Percentiles rank a stretch among this genome's conserved stretches.
Evolutionary conservation across 1,140 invertebrate species (phyloP).

Genomic region (Tyrophagus putrescentiae): DNA sequence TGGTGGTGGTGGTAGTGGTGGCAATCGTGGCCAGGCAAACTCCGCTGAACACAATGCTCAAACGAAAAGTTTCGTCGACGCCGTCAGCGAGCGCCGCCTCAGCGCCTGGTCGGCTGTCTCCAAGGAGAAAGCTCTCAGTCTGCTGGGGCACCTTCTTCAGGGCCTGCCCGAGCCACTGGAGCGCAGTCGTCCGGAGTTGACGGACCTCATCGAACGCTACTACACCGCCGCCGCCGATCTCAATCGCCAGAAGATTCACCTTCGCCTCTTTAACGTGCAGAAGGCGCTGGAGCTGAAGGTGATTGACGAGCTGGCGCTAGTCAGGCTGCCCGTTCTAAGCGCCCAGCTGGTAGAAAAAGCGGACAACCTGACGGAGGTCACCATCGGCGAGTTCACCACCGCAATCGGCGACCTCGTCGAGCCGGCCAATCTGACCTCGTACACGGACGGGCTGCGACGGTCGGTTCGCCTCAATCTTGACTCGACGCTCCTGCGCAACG

Average conservation of each 20-base stretch:
- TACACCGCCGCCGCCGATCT: slow-evolving; percentile 1
- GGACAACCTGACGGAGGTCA: neutral
- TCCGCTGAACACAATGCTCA: slow-evolving; percentile 2
- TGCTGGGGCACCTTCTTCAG: slow-evolving; percentile 18
- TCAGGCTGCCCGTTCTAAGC: slow-evolving; percentile 9
- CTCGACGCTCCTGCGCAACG: neutral
- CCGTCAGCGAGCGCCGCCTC: neutral
- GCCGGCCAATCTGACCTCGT: neutral
- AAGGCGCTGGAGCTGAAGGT: neutral
- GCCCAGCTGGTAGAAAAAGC: neutral
- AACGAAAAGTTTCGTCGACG: neutral
- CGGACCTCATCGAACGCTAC: neutral
- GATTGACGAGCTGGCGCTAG: neutral
- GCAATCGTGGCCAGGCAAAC: neutral
- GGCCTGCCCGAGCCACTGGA: slow-evolving; percentile 6
- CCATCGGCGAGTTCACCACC: neutral
- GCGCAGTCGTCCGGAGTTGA: neutral
- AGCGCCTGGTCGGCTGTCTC: neutral
- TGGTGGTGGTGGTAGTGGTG: neutral
- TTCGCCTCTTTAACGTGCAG: neutral
- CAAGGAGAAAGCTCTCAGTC: neutral
- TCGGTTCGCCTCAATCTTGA: neutral
- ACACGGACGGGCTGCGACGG: neutral
- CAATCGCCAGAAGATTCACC: slow-evolving; percentile 19
- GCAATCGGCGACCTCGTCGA: neutral